phyloP scores from a whole-genome alignment of 2,113 vertebrate species.

The Felis chaus region DNA sequence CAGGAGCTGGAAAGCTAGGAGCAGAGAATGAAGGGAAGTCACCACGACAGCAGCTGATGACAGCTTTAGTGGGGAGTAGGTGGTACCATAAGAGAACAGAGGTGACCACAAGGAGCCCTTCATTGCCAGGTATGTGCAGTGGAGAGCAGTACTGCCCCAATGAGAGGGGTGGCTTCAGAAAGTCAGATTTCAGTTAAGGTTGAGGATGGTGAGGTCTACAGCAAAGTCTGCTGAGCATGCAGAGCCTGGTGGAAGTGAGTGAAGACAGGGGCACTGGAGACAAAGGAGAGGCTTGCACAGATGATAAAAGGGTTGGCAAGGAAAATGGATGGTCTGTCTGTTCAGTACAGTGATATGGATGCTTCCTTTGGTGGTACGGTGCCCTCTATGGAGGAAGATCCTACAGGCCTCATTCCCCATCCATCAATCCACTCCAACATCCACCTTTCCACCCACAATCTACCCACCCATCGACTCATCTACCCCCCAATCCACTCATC shows the following conservation, averaged over 20 bases:
- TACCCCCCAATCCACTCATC: not conserved
- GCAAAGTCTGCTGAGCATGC: not conserved
- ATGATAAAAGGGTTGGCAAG: not conserved
- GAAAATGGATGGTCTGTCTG: not conserved
- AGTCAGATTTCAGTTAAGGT: not conserved
- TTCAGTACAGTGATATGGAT: not conserved
- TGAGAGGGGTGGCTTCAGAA: not conserved
- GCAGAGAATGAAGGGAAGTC: constrained; percentile 65
- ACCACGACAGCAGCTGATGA: constrained; percentile 14
- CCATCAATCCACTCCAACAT: not conserved
- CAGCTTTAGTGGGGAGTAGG: constrained; percentile 45
- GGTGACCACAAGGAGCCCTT: not conserved
- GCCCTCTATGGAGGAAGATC: not conserved
- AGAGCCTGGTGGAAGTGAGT: not conserved
- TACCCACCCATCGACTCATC: not conserved
- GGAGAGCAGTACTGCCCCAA: not conserved
- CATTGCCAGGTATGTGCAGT: not conserved
- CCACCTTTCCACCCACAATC: not conserved
- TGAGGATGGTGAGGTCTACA: not conserved
- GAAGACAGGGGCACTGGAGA: not conserved
- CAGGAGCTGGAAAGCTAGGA: not conserved
- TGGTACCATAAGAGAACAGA: not conserved
- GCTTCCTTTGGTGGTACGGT: not conserved
- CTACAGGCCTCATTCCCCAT: not conserved
- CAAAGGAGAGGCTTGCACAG: not conserved